Evolutionary conservation across 2,888 invertebrate species (phyloP), one percentile per base, ranked within the genome.

Genomic region (Melinopterus prodromus): DNA sequence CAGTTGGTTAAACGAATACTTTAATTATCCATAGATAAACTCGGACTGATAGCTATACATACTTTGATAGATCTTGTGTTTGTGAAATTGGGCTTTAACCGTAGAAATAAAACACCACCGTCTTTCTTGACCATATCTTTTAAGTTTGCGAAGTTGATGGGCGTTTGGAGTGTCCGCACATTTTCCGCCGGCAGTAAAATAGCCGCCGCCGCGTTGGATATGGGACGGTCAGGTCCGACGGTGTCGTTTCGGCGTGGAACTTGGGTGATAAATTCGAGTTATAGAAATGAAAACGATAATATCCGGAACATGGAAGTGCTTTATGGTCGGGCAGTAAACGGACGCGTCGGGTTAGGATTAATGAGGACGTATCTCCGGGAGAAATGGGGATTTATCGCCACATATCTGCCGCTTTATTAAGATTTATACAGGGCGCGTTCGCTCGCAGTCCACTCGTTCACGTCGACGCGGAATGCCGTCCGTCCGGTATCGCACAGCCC

Each of bases 361-460:
- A 90, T 90, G 90, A 90, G 89, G 88, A 90, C 89, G 88, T 89
- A 90, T 89, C 88, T 89, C 88, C 85, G 84, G 85, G 86, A 85
- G 88, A 90, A 90, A 90, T 90, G 89, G 89, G 89, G 87, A 90
- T 90, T 90, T 90, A 90, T 90, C 88, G 88, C 89, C 88, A 88
- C 87, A 88, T 88, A 89, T 89, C 88, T 88, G 87, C 87, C 86
- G 88, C 86, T 89, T 89, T 89, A 90, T 90, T 89, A 90, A 89
- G 90, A 90, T 90, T 90, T 90, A 90, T 89, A 88, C 87, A 86
- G 87, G 86, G 86, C 85, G 86, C 84, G 84, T 84, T 79, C 80
- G 82, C 81, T 81, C 80, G 82, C 82, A 82, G 78, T 81, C 82
- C 69, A 16, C 35, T 37, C 76, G 76, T 36, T 12, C 35, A 69